A percentile compares a stretch with the other conserved stretches of the same genome.
phyloP scores from a whole-genome alignment of 2,113 vertebrate species.

The Trochalopteron elliotii region DNA sequence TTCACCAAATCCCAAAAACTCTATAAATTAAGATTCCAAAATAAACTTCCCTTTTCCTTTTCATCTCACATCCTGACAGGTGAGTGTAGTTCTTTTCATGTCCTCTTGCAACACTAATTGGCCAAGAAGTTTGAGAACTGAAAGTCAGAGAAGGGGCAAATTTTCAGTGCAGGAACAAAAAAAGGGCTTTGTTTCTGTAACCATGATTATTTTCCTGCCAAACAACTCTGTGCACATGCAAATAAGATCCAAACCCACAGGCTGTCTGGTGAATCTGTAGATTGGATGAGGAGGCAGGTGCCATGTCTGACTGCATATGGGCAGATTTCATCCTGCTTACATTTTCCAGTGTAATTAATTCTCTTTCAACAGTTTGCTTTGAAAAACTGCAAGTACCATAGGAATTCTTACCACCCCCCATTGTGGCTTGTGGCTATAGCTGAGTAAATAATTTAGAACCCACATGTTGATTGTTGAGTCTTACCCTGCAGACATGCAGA shows the following conservation, averaged over 20 bases:
- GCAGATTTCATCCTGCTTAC: background rate
- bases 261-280: background rate
- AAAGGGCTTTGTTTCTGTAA: background rate
- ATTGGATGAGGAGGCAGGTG: background rate
- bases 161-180: background rate
- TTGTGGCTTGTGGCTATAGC: background rate
- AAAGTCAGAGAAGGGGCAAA: background rate
- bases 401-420: background rate
- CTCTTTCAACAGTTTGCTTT: background rate
- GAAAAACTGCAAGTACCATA: background rate
- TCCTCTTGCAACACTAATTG: background rate
- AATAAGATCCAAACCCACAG: background rate
- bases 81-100: too few species aligned
- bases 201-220: background rate
- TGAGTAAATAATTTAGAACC: slow-evolving; percentile 36
- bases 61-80: too few species aligned
- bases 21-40: too few species aligned
- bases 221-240: background rate
- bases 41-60: too few species aligned
- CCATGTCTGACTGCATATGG: background rate
- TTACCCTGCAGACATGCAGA: background rate
- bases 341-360: background rate
- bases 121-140: background rate
- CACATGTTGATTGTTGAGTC: background rate
- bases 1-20: too few species aligned